Base-by-base conservation (phyloP, 1,140 invertebrate genomes). In the Calycopis cecrops region DNA sequence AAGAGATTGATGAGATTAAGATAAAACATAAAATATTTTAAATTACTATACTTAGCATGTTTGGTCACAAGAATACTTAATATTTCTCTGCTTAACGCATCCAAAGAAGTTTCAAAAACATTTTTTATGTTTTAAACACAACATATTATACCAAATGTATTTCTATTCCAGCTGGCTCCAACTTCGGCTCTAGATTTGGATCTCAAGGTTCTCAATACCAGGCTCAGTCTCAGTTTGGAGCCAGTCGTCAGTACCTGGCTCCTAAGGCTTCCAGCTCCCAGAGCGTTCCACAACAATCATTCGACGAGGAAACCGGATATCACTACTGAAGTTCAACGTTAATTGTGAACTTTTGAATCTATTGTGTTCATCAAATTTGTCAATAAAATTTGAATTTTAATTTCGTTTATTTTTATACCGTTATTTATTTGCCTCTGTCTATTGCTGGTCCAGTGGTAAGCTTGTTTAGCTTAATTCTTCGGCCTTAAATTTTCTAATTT, bases 281-380 rank as follows among this genome's bases (percentile, higher is more conserved):
- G 51, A 71, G 72, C 37, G 59, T 60, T 28, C 79, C 83, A 47
- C 81, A 85, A 48, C 83, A 87, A 52, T 54, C 63, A 28, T 87
- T 87, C 53, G 79, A 87, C 33, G 78, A 82, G 51, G 48, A 82
- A 48, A 80, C 78, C 16, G 83, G 83, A 47, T 86, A 86, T 59
- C 67, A 73, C 9, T 86, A 86, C 55, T 86, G 71, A 28, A 62
- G 8, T 48, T n/a, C 21, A 48, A 40, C 3, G 10, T n/a, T 17
- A 55, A 40, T 40, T 12, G 52, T 57, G 38, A 48, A 42, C 48
- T 59, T 38, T 47, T 50, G 48, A 28, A 28, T 28, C 21, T 34
- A 48, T 59, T 71, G 61, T 71, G 59, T 65, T 60, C 60, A 59
- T 62, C 28, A 38, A 48, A 55, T 53, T 57, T 44, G 34, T 35